A percentile compares a stretch with the other conserved stretches of the same genome.
phyloP scores from a whole-genome alignment of 2,113 vertebrate genomes.

The Pleuronectes platessa region DNA sequence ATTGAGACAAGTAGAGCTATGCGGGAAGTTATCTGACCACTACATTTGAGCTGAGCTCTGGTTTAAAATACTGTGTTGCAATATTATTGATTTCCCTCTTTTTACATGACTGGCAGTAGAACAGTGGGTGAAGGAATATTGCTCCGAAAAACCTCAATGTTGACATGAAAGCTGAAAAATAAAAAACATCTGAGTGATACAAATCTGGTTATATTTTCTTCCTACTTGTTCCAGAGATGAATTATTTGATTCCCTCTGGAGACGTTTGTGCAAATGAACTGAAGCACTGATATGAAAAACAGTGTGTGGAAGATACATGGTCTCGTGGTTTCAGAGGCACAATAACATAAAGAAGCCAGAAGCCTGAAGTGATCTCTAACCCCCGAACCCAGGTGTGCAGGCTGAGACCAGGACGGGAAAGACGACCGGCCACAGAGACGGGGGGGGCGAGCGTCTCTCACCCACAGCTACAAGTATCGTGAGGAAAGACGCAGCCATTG shows the following conservation, averaged over 20 bases:
- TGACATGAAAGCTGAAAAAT: neutral
- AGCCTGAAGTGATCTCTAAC: conserved; percentile 72
- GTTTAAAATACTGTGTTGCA: neutral
- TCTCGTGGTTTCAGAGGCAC: conserved; percentile 67
- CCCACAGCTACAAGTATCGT: neutral
- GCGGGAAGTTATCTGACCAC: neutral
- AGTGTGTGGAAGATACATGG: conserved; percentile 40
- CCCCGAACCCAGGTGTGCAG: conserved; percentile 18
- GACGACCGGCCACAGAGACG: neutral
- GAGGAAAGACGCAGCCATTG: conserved; percentile 5
- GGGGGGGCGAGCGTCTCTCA: neutral
- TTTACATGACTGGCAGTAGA: neutral
- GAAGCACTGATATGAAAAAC: conserved; percentile 57
- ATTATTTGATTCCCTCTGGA: conserved; percentile 33
- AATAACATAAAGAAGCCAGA: conserved; percentile 46
- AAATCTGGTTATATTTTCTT: conserved; percentile 32
- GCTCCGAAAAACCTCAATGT: neutral
- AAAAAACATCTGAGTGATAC: neutral
- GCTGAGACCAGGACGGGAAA: conserved; percentile 37
- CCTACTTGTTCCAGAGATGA: conserved; percentile 21
- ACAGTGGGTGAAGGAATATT: neutral
- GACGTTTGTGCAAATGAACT: conserved; percentile 58
- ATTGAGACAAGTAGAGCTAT: neutral
- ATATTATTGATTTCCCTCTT: neutral
- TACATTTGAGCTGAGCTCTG: conserved; percentile 3